phyloP scores from a whole-genome alignment of 2,888 invertebrate species.

The Rhabditoides inermis region DNA sequence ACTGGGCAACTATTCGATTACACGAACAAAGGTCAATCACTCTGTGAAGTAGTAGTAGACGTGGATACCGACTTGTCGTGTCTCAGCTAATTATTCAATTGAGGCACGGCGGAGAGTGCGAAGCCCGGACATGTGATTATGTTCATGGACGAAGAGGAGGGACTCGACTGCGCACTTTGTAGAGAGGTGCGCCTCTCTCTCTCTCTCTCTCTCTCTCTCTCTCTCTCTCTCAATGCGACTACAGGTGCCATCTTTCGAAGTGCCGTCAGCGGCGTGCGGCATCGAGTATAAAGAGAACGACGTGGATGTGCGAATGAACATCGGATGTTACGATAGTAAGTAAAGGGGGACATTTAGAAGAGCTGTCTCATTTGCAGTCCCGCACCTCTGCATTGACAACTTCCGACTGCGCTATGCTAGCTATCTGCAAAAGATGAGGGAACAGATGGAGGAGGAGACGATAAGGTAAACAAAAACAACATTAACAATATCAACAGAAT shows the following conservation, averaged over 20 bases:
- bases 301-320: slow-evolving; percentile 19
- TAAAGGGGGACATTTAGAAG: neutral
- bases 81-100: no score
- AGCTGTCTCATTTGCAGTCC: slow-evolving; percentile 16
- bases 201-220: no score
- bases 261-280: slow-evolving; percentile 40
- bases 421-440: no score
- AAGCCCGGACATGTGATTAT: slow-evolving; percentile 24
- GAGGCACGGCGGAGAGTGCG: slow-evolving; percentile 37
- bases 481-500: no score
- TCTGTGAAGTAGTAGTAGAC: no score
- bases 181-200: no score
- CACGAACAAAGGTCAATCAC: no score
- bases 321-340: slow-evolving; percentile 27
- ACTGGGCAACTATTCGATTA: no score
- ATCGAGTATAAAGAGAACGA: slow-evolving; percentile 30
- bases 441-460: no score
- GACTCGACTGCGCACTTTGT: slow-evolving; percentile 35
- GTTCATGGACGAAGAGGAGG: slow-evolving; percentile 40
- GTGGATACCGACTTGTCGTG: no score
- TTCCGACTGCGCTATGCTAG: slow-evolving; percentile 26
- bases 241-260: slow-evolving; percentile 10
- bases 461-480: no score
- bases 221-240: slow-evolving; percentile 37
- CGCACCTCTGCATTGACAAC: slow-evolving; percentile 29